Conservation (phyloP, 2,888 invertebrate species). For the Philonicus albiceps region DNA sequence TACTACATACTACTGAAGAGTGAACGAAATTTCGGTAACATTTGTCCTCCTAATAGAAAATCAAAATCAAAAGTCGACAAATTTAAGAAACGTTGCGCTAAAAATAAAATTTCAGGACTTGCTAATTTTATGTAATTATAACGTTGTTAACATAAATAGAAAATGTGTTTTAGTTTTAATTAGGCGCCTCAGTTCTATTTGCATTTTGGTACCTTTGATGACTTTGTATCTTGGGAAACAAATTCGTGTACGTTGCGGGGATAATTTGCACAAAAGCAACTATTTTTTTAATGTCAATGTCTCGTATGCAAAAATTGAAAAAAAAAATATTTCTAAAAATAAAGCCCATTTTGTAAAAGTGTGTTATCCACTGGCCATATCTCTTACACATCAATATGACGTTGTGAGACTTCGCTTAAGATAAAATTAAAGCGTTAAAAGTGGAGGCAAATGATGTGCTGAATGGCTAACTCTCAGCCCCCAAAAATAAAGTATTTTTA, state of each 20-base stretch:
- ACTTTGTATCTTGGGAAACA: background rate
- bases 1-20: background rate
- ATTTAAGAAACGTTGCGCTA: constrained; percentile 12
- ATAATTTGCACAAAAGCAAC: background rate
- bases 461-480: background rate
- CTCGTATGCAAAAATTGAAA: background rate
- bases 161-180: constrained; percentile 13
- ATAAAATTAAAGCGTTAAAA: constrained; percentile 21
- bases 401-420: background rate
- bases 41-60: background rate
- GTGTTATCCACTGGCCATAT: background rate
- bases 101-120: constrained; percentile 39
- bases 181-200: constrained; percentile 4
- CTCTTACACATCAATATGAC: background rate
- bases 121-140: constrained; percentile 41
- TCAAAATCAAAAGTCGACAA: background rate
- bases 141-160: constrained; percentile 23
- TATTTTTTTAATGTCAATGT: constrained; percentile 20
- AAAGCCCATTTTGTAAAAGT: background rate
- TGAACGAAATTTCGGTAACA: background rate
- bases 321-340: constrained; percentile 27
- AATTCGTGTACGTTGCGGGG: background rate
- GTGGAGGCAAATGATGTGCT: constrained; percentile 11
- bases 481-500: background rate
- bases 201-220: background rate